These are phyloP conservation scores for Corythornis vintsioides DNA, from an alignment of 2,113 vertebrate species.

Conservation along the genomic window DNA sequence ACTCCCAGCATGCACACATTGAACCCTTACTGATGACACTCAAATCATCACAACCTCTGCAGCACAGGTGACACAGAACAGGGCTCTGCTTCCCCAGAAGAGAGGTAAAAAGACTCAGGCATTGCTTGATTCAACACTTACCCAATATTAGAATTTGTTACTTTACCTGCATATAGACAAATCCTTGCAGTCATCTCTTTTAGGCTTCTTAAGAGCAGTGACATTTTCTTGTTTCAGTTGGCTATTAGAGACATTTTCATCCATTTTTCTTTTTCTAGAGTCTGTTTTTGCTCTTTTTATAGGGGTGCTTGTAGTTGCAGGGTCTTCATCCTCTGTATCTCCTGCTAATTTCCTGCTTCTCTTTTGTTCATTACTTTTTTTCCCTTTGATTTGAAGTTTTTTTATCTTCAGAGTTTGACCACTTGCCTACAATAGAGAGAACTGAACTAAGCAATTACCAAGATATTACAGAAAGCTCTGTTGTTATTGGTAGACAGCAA, in stretches of 20 bases:
- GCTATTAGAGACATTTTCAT: constrained; percentile 80
- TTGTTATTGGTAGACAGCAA: not conserved
- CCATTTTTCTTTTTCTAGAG: constrained; percentile 87
- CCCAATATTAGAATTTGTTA: not conserved
- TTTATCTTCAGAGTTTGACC: constrained; percentile 89
- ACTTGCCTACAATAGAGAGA: constrained; percentile 84
- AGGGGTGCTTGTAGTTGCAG: constrained; percentile 82
- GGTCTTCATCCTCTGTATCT: constrained; percentile 86
- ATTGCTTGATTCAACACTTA: not conserved
- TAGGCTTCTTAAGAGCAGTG: constrained; percentile 87
- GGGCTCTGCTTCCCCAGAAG: not conserved
- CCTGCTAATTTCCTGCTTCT: constrained; percentile 85
- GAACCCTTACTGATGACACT: not conserved
- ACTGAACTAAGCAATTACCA: constrained; percentile 26
- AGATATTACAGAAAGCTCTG: not conserved
- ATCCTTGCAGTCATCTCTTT: constrained; percentile 91
- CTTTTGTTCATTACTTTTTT: constrained; percentile 87
- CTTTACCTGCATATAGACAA: constrained; percentile 86
- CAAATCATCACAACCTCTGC: not conserved
- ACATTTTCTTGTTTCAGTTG: constrained; percentile 85
- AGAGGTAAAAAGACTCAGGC: not conserved
- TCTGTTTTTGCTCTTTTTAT: constrained; percentile 89
- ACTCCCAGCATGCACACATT: not conserved
- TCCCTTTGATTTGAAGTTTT: constrained; percentile 85
- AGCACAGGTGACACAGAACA: not conserved